Base-by-base conservation (phyloP, 2,113 vertebrate species). In the Rousettus leschenaultii region DNA sequence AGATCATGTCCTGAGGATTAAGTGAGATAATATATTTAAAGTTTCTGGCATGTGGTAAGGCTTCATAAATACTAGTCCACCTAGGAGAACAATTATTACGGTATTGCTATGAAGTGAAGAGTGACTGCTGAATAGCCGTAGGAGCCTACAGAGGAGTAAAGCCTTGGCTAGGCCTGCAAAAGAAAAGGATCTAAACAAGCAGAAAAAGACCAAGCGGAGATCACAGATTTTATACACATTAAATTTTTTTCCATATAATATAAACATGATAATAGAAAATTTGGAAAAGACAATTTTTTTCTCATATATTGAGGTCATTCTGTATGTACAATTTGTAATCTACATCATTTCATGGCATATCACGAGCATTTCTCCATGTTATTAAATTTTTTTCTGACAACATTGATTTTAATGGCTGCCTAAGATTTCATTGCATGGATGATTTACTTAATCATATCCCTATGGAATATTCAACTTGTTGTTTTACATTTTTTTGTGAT, bases 341-440 rank as follows among this genome's bases (percentile, higher is more conserved):
- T 66, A 59, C 92, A 66, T 93, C 87, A 89, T n/a, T 68, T 66
- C 94, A 94, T 75, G 71, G 77, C 38, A 80, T 79, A 78, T 91
- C 87, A 82, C 53, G 38, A 95, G 40, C 8, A 84, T 78, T 89
- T 89, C 70, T 93, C 87, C 45, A 94, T 45, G 51, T 79, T 84
- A 96, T 94, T 96, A 74, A 87, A 94, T 96, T 97, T 94, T 94
- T 86, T 93, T 95, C 86, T 96, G 95, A 95, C 70, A 92, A 80
- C 71, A 96, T n/a, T 95, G 93, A 95, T 96, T 96, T 95, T 92
- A 96, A 82, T 78, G 84, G n/a, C 87, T 96, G 59, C 73, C 59
- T 95, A 86, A 85, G 70, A 82, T 88, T 95, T 92, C 84, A 73
- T 73, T 79, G 90, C 79, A 92, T 77, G 86, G 48, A 73, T 93